Conservation (phyloP, 2,797 vertebrate genomes). For the Chaetophractus vellerosus region DNA sequence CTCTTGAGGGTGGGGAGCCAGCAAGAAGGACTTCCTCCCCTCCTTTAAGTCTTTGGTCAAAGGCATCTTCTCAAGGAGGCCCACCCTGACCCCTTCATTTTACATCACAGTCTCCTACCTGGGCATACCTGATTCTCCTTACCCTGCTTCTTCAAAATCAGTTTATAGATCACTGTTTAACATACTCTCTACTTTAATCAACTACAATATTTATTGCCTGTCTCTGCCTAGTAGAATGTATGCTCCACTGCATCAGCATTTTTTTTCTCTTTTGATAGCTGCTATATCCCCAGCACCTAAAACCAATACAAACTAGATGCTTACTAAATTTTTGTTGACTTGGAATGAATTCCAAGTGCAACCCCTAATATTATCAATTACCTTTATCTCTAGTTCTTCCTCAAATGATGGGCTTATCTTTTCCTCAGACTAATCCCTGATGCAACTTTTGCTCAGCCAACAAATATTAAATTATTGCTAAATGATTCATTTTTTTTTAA, state of each 20-base stretch:
- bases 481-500: background rate
- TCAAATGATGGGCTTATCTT: background rate
- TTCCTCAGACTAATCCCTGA: background rate
- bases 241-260: background rate
- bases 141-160: background rate
- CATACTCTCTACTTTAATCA: background rate
- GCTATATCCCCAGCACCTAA: background rate
- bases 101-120: background rate
- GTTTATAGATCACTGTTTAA: background rate
- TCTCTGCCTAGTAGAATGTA: background rate
- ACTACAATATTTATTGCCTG: background rate
- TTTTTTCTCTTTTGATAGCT: slow-evolving; percentile 21
- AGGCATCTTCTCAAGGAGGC: background rate
- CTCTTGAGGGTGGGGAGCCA: background rate
- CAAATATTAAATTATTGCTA: background rate
- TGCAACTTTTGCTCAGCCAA: background rate
- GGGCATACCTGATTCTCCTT: background rate
- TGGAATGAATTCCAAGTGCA: background rate
- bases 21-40: background rate
- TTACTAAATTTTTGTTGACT: background rate
- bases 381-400: background rate
- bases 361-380: background rate
- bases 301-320: background rate
- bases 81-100: background rate
- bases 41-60: background rate